Evolutionary conservation across 2,888 invertebrate genomes (phyloP), one percentile per base, ranked within the genome.

Genomic region (Toxonevra muliebris): DNA sequence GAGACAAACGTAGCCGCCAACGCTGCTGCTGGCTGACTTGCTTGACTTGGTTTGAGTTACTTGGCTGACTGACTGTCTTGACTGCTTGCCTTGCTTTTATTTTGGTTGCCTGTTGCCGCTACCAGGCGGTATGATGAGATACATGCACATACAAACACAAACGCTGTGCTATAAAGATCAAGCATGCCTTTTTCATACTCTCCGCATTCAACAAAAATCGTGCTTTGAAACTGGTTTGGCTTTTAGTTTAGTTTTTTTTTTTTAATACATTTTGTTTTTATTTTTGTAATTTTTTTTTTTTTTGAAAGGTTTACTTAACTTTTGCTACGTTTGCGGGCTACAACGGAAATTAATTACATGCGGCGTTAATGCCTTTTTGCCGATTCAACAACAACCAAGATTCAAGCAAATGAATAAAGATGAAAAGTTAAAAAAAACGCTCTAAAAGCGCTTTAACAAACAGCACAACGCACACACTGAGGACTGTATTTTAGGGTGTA

Each of bases 321-420:
- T 20, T 20, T 20, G 50, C 50, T 59, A 42, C 15, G 13, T 9
- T 20, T 15, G 48, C 45, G 20, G 13, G 45, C 40, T 20, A 15
- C 57, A 53, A 69, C 74, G 73, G 73, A 75, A 75, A 75, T 75
- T 75, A 75, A 75, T 75, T 75, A 74, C 73, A 69, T 64, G 68
- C 73, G 71, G 71, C 73, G 74, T 73, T 74, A 74, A 74, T 72
- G 69, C 69, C 69, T 41, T 69, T 69, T 70, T 72, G 72, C 70
- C 71, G 69, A 69, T 70, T 69, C 61, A 48, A 50, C 61, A 61
- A 61, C 48, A 48, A 19, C 20, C 15, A 48, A 12, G 30, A 30
- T 4, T 30, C 30, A 30, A 30, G 30, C 30, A 30, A 30, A 30
- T 30, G 30, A 30, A 30, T 30, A 30, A 30, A 30, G 30, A 30